Percentiles rank a stretch among this genome's conserved stretches.
Conservation (phyloP, 2,113 vertebrate species). For the Cyprinodon variegatus region DNA sequence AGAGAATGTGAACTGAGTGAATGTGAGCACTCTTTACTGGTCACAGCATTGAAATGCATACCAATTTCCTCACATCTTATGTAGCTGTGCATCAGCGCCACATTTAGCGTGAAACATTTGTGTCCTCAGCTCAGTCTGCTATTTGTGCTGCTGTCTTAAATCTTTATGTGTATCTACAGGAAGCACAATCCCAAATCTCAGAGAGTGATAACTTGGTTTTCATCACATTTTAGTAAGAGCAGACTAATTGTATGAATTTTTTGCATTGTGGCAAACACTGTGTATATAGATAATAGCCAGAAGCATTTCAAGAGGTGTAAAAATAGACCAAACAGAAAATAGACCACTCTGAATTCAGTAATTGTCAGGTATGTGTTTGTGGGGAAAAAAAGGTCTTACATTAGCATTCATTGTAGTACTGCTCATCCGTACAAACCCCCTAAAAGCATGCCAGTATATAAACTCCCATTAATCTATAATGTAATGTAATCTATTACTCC, state of each 20-base stretch:
- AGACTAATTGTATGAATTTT: constrained; percentile 1
- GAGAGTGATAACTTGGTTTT: constrained; percentile 36
- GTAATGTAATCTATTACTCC: constrained; percentile 48
- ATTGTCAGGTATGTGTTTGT: constrained; percentile 22
- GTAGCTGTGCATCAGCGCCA: constrained; percentile 16
- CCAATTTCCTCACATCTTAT: constrained; percentile 27
- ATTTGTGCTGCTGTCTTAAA: constrained; percentile 18
- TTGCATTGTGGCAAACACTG: constrained; percentile 20
- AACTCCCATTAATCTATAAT: constrained; percentile 56
- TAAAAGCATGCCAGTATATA: constrained; percentile 51
- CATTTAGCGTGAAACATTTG: constrained; percentile 22
- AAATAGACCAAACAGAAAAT: neutral
- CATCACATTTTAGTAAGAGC: constrained; percentile 4
- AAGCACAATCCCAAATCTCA: constrained; percentile 66
- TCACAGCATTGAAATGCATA: constrained; percentile 30
- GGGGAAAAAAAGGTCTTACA: constrained; percentile 25
- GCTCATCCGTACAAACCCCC: constrained; percentile 45
- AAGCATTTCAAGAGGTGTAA: constrained; percentile 14
- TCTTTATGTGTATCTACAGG: constrained; percentile 44
- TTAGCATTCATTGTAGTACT: constrained; percentile 44
- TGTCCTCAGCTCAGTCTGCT: constrained; percentile 21
- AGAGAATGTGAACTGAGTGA: constrained; percentile 47
- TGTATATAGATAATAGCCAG: constrained; percentile 14
- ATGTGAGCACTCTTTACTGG: constrained; percentile 51
- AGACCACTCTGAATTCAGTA: neutral